Evolutionary conservation across 2,797 vertebrate genomes (phyloP), one percentile per base, ranked within the genome.

Genomic region (Tiaroga cobitis): DNA sequence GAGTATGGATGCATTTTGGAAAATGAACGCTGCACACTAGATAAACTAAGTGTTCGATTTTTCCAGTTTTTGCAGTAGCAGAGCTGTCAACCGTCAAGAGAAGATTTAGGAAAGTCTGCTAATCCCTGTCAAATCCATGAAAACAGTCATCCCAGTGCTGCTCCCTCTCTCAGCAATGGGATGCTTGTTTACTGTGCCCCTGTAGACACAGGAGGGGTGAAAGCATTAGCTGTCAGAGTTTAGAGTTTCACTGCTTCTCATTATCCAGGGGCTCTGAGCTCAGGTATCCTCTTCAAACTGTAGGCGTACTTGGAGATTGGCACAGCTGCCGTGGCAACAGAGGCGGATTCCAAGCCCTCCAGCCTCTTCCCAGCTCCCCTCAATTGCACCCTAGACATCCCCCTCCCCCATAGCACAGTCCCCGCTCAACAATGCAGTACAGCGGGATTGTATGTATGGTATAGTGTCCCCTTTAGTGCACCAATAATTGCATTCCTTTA

Each of bases 271-370:
- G 93, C 86, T 85, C 90, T 80, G 91, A 91, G 94, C 94, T 96
- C 95, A 93, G 94, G 94, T 96, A 91, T 95, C 95, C 93, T 93
- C 95, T 95, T 94, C 90, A 94, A 93, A 93, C 93, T 79, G 70
- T 92, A 91, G 90, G 93, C 91, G 61, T 91, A 91, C 94, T 94
- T 93, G 67, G 51, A 79, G 83, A 79, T 79, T 79, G 94, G 95
- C 94, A 94, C 94, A 90, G 73, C 70, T 86, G 54, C 88, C 56
- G 87, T 67, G 80, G 92, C 92, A 85, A 92, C 91, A 88, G 90
- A 94, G 91, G 87, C 91, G 90, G 84, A 82, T 88, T 90, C 89
- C 88, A 86, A 92, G 92, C 93, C 94, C 93, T 87, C 87, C 68
- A 94, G 94, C 92, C 83, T 92, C 90, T 92, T 85, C 88, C 88